Evolutionary conservation across 1,140 invertebrate species (phyloP).

Genomic region (Chymomyza costata): DNA sequence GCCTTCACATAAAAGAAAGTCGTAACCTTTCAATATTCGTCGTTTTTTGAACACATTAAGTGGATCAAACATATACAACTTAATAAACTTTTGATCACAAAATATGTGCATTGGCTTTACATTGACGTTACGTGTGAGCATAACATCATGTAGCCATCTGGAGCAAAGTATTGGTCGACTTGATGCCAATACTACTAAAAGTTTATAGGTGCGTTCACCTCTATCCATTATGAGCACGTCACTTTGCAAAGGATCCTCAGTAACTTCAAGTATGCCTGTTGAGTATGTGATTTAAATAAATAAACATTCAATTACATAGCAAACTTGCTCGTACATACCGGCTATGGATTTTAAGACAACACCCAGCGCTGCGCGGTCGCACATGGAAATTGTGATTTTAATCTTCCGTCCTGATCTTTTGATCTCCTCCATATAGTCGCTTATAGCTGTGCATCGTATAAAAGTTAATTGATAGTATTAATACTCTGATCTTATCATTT

Average conservation of each 20-base stretch:
- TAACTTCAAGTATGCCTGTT: constrained; percentile 33
- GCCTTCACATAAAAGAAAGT: constrained; percentile 35
- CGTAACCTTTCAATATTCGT: constrained; percentile 14
- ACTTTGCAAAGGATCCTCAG: constrained; percentile 30
- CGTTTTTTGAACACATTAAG: constrained; percentile 14
- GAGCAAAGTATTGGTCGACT: constrained; percentile 40
- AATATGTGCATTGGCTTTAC: constrained; percentile 40
- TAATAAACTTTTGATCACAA: constrained; percentile 27
- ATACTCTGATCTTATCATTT: neutral
- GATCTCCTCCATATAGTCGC: constrained; percentile 30
- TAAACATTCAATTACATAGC: no score
- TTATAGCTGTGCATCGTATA: constrained; percentile 30
- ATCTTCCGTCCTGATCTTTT: constrained; percentile 31
- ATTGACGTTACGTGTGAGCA: constrained; percentile 6
- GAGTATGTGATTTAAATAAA: no score
- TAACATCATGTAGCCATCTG: constrained; percentile 31
- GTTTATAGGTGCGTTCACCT: constrained; percentile 54
- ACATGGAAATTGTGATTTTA: constrained; percentile 38
- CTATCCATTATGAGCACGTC: constrained; percentile 50
- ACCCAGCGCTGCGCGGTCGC: constrained; percentile 19
- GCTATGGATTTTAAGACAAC: constrained; percentile 16
- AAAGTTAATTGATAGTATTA: neutral
- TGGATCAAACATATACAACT: constrained; percentile 33
- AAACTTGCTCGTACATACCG: constrained; percentile 11
- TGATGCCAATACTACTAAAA: constrained; percentile 33